Evolutionary conservation across 2,797 vertebrate genomes (phyloP).

Genomic region (Echiichthys vipera): DNA sequence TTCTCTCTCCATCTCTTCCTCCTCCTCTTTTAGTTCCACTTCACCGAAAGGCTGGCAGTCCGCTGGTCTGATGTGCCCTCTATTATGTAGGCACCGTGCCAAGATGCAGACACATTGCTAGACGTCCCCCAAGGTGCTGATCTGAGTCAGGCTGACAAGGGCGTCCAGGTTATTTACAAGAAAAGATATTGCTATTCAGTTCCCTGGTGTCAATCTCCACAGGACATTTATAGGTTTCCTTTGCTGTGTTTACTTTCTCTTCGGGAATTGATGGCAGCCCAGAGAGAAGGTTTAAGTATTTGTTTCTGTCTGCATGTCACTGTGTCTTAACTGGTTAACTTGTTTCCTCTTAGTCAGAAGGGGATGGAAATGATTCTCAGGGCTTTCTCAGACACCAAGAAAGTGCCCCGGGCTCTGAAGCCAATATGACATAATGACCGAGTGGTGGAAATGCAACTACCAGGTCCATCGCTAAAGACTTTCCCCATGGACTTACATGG

Average conservation of each 20-base stretch:
- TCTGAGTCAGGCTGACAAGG: slow-evolving; percentile 64
- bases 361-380: too few relatives aligned
- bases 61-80: slow-evolving; percentile 62
- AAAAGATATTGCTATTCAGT: slow-evolving; percentile 61
- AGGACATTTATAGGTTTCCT: slow-evolving; percentile 51
- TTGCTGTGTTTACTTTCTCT: slow-evolving; percentile 56
- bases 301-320: slow-evolving; percentile 42
- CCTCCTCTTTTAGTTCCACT: slow-evolving; percentile 62
- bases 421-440: too few relatives aligned
- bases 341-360: slow-evolving; percentile 4
- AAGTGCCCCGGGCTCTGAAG: too few relatives aligned
- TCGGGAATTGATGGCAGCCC: slow-evolving; percentile 44
- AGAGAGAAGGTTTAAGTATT: slow-evolving; percentile 47
- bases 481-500: too few relatives aligned
- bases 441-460: too few relatives aligned
- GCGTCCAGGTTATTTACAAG: slow-evolving; percentile 67
- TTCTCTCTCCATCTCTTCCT: slow-evolving; percentile 39
- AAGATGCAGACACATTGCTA: slow-evolving; percentile 46
- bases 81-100: slow-evolving; percentile 59
- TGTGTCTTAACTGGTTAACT: slow-evolving; percentile 43
- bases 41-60: slow-evolving; percentile 50
- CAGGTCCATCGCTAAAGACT: too few relatives aligned
- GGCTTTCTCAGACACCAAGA: too few relatives aligned
- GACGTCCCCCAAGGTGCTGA: slow-evolving; percentile 59
- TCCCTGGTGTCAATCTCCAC: slow-evolving; percentile 58